A percentile compares a stretch with the other conserved stretches of the same genome.
phyloP scores from a whole-genome alignment of 1,140 invertebrate genomes.

The Zaprionus taronus region DNA sequence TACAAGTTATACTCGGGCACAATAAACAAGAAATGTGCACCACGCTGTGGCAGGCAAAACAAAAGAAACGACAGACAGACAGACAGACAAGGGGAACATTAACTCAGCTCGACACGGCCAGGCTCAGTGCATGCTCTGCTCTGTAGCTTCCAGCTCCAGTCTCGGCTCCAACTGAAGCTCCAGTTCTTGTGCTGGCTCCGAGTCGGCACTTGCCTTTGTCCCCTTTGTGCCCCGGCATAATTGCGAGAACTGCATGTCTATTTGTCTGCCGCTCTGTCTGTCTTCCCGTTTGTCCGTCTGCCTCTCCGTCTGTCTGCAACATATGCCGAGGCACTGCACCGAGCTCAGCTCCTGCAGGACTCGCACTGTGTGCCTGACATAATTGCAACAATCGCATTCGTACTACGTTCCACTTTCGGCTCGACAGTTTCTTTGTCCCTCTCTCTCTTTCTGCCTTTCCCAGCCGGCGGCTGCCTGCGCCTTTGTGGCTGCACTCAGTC shows the following conservation, averaged over 20 bases:
- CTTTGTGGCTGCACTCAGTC: slow-evolving; percentile 37
- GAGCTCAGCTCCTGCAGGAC: slow-evolving; percentile 4
- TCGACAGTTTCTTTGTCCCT: slow-evolving; percentile 39
- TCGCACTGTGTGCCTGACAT: slow-evolving; percentile 47
- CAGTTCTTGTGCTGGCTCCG: background rate
- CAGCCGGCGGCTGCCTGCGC: slow-evolving; percentile 3
- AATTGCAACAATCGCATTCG: slow-evolving; percentile 76
- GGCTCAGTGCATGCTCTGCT: background rate
- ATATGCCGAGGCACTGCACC: slow-evolving; percentile 38
- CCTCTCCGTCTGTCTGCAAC: slow-evolving; percentile 20
- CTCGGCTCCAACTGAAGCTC: background rate
- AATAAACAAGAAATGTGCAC: slow-evolving; percentile 74
- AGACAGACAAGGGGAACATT: slow-evolving; percentile 46
- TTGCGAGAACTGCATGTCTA: slow-evolving; percentile 56
- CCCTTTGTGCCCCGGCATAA: slow-evolving; percentile 58
- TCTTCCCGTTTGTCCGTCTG: slow-evolving; percentile 11
- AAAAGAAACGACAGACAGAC: slow-evolving; percentile 52
- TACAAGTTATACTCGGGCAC: slow-evolving; percentile 69
- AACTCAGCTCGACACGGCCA: slow-evolving; percentile 49
- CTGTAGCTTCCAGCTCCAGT: background rate
- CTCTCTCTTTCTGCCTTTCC: slow-evolving; percentile 19
- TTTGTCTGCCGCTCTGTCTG: slow-evolving; percentile 25
- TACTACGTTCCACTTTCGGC: slow-evolving; percentile 20
- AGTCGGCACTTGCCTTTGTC: slow-evolving; percentile 18
- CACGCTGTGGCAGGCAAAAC: slow-evolving; percentile 31